Evolutionary conservation across 2,113 vertebrate genomes (phyloP).

Genomic region (Pteronura brasiliensis): DNA sequence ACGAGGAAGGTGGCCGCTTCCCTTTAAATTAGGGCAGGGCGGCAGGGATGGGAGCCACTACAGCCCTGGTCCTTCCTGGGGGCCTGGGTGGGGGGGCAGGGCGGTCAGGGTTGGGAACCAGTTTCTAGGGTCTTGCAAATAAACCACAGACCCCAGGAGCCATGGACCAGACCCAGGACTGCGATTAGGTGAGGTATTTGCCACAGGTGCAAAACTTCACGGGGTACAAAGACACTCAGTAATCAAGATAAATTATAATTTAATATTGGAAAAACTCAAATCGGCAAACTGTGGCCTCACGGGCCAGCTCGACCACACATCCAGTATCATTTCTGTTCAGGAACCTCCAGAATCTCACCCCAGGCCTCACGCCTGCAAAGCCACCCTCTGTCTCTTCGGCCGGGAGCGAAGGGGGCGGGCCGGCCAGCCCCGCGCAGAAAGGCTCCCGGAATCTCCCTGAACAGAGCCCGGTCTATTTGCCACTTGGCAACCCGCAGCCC

Average conservation of each 20-base stretch:
- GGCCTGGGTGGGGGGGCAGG: fast-evolving
- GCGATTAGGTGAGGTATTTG: background rate
- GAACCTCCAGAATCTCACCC: background rate
- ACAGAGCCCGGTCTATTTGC: conserved; percentile 59
- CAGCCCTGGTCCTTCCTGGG: background rate
- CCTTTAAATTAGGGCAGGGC: fast-evolving
- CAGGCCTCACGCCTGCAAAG: background rate
- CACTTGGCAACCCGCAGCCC: conserved; percentile 52
- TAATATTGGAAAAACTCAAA: background rate
- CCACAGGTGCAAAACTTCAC: background rate
- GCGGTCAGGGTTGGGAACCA: background rate
- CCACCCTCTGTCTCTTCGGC: background rate
- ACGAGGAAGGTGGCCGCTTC: background rate
- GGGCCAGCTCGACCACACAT: background rate
- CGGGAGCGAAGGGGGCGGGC: background rate
- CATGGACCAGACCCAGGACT: background rate
- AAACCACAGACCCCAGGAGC: background rate
- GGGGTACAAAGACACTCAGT: background rate
- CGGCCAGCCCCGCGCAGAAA: background rate
- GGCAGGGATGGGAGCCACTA: background rate
- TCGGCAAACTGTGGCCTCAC: background rate
- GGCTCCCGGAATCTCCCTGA: conserved; percentile 20
- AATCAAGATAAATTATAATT: background rate
- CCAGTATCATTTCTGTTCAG: background rate
- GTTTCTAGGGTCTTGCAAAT: background rate